Evolutionary conservation across 2,888 invertebrate species (phyloP), one percentile per base, ranked within the genome.

Genomic region (Drosophila neonasuta): DNA sequence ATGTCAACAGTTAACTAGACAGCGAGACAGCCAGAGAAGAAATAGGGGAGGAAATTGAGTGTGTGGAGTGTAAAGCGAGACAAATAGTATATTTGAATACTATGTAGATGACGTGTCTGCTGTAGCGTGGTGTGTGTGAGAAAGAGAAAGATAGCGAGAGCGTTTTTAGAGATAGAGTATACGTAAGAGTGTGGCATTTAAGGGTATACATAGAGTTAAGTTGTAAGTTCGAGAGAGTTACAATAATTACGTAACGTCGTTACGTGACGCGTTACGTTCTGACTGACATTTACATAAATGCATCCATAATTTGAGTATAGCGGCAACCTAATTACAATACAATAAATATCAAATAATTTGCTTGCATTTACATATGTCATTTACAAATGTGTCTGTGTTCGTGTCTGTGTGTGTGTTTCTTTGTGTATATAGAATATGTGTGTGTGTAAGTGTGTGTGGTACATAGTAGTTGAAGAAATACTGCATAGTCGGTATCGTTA

Each of bases 271-370:
- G 55, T 55, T 70, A 70, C 55, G 63, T 51, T 55, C 58, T 60
- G 64, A 63, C 55, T 61, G 74, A 74, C 74, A 74, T 74, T 74
- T 74, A 74, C 74, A 74, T 82, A 82, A 82, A 82, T 82, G 81
- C 81, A 82, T 81, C 62, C 75, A 84, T 71, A 84, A 77, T 84
- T 82, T 82, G 81, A 82, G 81, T 82, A 81, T 82, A 84, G 81
- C 85, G 85, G 81, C 81, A 84, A 85, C 81, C 81, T 84, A 84
- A 79, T 83, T 82, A 79, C 81, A 84, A 71, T 80, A 80, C 68
- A 77, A 81, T 83, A 81, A 80, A 80, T 80, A 81, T 80, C 58
- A 80, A 81, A 81, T 79, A 77, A 83, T 77, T 75, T 70, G 42
- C 63, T 74, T 81, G 84, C 80, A 83, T 81, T 80, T 80, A 81